These are phyloP conservation scores for Araneus ventricosus DNA, from an alignment of 1,140 invertebrate species.

Conservation along the genomic window DNA sequence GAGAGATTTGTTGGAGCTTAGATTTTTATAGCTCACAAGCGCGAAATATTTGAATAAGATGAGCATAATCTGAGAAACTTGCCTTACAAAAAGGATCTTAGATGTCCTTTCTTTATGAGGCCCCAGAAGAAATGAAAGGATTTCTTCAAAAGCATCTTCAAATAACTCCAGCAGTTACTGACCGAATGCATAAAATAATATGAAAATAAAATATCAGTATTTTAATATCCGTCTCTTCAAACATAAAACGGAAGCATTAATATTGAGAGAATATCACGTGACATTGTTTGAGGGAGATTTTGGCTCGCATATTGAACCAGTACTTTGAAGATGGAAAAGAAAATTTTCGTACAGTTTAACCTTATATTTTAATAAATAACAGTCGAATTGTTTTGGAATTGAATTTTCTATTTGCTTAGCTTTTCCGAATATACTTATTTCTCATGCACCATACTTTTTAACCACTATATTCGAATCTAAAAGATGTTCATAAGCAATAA, in stretches of 20 bases:
- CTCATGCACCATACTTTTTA: no score
- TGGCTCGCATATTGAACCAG: not conserved
- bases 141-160: not conserved
- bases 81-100: not conserved
- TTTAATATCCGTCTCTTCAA: not conserved
- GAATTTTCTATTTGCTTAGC: no score
- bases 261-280: not conserved
- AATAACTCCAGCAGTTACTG: not conserved
- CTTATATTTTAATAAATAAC: no score
- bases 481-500: no score
- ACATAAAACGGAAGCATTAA: not conserved
- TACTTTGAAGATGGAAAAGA: not conserved
- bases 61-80: slow-evolving; percentile 10
- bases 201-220: not conserved
- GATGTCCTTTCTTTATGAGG: not conserved
- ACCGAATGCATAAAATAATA: not conserved
- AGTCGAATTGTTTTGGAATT: no score
- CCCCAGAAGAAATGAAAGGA: slow-evolving; percentile 1
- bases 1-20: slow-evolving; percentile 45
- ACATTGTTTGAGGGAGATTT: not conserved
- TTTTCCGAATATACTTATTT: no score
- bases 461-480: no score
- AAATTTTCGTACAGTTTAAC: not conserved
- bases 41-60: slow-evolving; percentile 56
- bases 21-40: slow-evolving; percentile 34